Percentiles rank a stretch among this genome's conserved stretches.
Conservation (phyloP, 1,140 invertebrate species). For the Drosophila persimilis region DNA sequence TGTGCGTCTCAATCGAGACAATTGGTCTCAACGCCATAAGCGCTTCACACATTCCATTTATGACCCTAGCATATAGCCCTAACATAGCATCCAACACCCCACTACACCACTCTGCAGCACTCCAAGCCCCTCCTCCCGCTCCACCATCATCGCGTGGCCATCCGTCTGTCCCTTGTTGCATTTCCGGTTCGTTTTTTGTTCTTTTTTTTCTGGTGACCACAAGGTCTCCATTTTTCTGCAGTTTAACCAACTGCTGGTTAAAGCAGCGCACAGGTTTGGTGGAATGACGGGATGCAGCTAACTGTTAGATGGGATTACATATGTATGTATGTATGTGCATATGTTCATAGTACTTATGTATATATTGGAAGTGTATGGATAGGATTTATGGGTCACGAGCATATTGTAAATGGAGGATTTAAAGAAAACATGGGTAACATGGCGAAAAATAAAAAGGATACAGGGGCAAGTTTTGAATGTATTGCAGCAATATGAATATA, state of each 20-base stretch:
- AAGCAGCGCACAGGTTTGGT: too few species aligned
- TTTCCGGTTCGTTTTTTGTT: slow-evolving; percentile 1
- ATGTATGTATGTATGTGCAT: background rate
- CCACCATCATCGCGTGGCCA: background rate
- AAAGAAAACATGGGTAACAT: too few species aligned
- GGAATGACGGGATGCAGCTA: background rate
- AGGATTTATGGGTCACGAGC: too few species aligned
- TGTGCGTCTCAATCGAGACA: slow-evolving; percentile 67
- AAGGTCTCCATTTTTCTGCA: too few species aligned
- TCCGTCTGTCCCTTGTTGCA: slow-evolving; percentile 2
- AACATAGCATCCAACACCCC: slow-evolving; percentile 24
- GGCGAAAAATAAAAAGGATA: too few species aligned
- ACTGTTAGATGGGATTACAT: background rate
- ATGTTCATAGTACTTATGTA: too few species aligned
- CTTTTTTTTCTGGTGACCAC: too few species aligned
- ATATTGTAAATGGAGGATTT: too few species aligned
- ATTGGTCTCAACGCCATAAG: slow-evolving; percentile 66
- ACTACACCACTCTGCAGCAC: background rate
- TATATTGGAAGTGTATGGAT: too few species aligned
- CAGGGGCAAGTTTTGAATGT: too few species aligned
- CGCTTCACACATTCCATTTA: slow-evolving; percentile 73
- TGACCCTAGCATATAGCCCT: slow-evolving; percentile 32
- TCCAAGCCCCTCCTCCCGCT: background rate
- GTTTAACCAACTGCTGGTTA: too few species aligned
- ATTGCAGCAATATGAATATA: too few species aligned